These are phyloP conservation scores for Thryonomys swinderianus DNA, from an alignment of 2,113 vertebrate species.

Conservation along the genomic window DNA sequence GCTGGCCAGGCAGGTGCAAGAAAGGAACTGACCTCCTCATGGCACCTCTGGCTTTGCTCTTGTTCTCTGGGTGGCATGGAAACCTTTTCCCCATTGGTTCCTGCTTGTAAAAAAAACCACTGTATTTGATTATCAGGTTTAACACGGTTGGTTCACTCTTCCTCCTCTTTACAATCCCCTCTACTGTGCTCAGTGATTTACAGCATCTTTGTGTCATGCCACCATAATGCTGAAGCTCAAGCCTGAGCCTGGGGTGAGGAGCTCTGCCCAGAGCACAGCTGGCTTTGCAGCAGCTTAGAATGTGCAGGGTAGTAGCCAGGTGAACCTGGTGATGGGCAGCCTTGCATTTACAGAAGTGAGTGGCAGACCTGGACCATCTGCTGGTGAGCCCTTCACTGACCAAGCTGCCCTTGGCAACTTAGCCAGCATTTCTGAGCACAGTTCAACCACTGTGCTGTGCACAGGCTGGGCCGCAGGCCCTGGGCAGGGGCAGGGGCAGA, in stretches of 20 bases:
- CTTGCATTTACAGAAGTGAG: background rate
- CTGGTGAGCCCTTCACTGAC: background rate
- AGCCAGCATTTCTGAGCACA: background rate
- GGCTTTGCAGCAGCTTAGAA: conserved; percentile 72
- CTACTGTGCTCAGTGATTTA: conserved; percentile 65
- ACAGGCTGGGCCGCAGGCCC: background rate
- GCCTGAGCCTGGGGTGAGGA: conserved; percentile 56
- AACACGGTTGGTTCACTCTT: background rate
- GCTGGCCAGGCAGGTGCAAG: background rate
- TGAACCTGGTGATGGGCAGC: conserved; percentile 41
- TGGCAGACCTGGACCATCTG: background rate
- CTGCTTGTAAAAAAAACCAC: background rate
- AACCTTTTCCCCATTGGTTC: background rate
- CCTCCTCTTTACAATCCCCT: conserved; percentile 62
- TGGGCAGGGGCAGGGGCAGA: background rate
- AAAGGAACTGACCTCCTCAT: background rate
- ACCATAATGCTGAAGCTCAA: conserved; percentile 70
- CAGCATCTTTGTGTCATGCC: conserved; percentile 33
- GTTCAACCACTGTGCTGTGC: background rate
- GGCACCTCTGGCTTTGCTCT: background rate
- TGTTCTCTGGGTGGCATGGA: conserved; percentile 21
- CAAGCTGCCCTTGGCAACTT: background rate
- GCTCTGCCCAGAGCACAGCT: conserved; percentile 74
- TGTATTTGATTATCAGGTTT: conserved; percentile 24
- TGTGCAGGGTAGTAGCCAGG: conserved; percentile 73